Conservation (phyloP, 2,888 invertebrate species). For the Netelia virgata region DNA sequence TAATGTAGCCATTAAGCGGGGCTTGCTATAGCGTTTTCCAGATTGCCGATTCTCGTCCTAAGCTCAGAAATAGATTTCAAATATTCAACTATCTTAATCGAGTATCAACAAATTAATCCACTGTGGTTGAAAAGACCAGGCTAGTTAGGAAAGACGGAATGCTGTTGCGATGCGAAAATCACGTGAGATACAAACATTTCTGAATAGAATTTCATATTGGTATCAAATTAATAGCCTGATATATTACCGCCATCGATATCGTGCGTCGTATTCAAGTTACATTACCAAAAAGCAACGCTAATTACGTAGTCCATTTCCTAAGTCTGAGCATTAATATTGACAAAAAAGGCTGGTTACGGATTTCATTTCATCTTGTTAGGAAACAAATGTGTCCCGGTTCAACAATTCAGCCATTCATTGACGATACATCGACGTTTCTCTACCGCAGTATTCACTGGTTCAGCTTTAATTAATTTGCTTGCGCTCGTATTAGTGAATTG, state of each 20-base stretch:
- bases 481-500: constrained; percentile 44
- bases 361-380: constrained; percentile 25
- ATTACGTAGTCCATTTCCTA: constrained; percentile 30
- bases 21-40: constrained; percentile 14
- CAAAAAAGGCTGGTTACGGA: constrained; percentile 19
- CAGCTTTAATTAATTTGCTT: constrained; percentile 22
- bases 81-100: constrained; percentile 15
- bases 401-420: background rate
- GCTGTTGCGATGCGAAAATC: background rate
- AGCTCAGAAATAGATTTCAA: background rate
- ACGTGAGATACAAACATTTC: constrained; percentile 6
- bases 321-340: constrained; percentile 41
- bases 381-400: constrained; percentile 13
- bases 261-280: constrained; percentile 11
- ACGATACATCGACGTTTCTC: background rate
- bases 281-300: constrained; percentile 27
- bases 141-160: constrained; percentile 10
- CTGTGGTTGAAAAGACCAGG: background rate
- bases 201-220: constrained; percentile 26
- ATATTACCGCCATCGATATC: constrained; percentile 28
- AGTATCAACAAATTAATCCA: background rate
- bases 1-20: background rate
- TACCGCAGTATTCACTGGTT: constrained; percentile 21
- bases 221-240: constrained; percentile 36
- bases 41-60: constrained; percentile 19